These are phyloP conservation scores for Chydorus sphaericus DNA, from an alignment of 2,888 invertebrate genomes.

Conservation along the genomic window DNA sequence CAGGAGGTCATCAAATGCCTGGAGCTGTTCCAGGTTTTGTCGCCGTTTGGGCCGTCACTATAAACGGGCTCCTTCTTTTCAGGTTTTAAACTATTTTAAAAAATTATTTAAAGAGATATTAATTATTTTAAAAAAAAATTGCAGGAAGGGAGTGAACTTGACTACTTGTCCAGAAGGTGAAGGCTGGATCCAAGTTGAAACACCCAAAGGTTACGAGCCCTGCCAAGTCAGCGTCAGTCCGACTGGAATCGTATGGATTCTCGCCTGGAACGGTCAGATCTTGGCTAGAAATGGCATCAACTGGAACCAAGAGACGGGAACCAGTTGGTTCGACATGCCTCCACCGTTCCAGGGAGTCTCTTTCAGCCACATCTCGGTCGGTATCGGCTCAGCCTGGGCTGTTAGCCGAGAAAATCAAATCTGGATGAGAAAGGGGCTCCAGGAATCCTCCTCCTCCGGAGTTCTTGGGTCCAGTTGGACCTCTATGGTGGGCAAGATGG, in stretches of 20 bases:
- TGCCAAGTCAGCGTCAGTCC: constrained; percentile 72
- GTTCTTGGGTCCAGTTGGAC: constrained; percentile 76
- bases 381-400: constrained; percentile 63
- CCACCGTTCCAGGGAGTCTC: constrained; percentile 54
- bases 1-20: constrained; percentile 69
- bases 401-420: constrained; percentile 66
- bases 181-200: constrained; percentile 63
- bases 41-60: constrained; percentile 84
- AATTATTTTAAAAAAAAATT: background rate
- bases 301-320: constrained; percentile 38
- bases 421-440: constrained; percentile 65
- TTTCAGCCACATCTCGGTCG: constrained; percentile 63
- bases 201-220: constrained; percentile 64
- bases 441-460: constrained; percentile 33
- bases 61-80: constrained; percentile 55
- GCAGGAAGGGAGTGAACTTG: background rate
- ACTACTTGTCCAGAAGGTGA: constrained; percentile 64
- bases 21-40: constrained; percentile 57
- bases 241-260: constrained; percentile 73
- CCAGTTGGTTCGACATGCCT: constrained; percentile 7
- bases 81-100: too few relatives aligned
- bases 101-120: background rate
- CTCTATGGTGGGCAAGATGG: constrained; percentile 74
- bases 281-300: constrained; percentile 65
- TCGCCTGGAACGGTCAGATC: constrained; percentile 66